Evolutionary conservation across 1,140 invertebrate genomes (phyloP).

Genomic region (Phocides pigmalion): DNA sequence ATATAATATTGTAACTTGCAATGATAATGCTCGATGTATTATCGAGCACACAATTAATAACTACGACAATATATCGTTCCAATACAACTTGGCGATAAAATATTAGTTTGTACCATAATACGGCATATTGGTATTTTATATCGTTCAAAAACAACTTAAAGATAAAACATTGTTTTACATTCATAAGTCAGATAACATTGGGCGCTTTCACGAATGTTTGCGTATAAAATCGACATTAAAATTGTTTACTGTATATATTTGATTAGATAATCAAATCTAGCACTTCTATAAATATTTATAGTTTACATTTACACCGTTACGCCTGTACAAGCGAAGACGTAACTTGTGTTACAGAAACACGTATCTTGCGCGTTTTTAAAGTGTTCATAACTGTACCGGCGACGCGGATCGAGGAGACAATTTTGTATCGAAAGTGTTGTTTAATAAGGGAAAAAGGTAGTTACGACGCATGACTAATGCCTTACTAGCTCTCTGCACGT

Average conservation of each 20-base stretch:
- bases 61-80: too few relatives aligned
- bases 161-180: too few relatives aligned
- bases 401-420: constrained; percentile 1
- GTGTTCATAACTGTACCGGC: constrained; percentile 11
- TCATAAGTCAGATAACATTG: too few relatives aligned
- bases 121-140: too few relatives aligned
- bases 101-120: too few relatives aligned
- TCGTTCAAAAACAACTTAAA: too few relatives aligned
- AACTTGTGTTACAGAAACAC: not conserved
- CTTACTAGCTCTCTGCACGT: too few relatives aligned
- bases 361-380: not conserved
- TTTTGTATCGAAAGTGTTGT: constrained; percentile 3
- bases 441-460: constrained; percentile 20
- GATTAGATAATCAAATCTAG: not conserved
- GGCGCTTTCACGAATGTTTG: too few relatives aligned
- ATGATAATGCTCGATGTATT: constrained; percentile 3
- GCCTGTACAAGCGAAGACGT: not conserved
- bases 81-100: too few relatives aligned
- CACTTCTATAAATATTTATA: constrained; percentile 11
- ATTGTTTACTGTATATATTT: not conserved
- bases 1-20: not conserved
- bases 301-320: constrained; percentile 1
- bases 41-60: constrained; percentile 1
- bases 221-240: not conserved
- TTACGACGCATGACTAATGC: too few relatives aligned